A percentile compares a stretch with the other conserved stretches of the same genome.
phyloP scores from a whole-genome alignment of 2,797 vertebrate genomes.

The Melanotaenia parkinsoni region DNA sequence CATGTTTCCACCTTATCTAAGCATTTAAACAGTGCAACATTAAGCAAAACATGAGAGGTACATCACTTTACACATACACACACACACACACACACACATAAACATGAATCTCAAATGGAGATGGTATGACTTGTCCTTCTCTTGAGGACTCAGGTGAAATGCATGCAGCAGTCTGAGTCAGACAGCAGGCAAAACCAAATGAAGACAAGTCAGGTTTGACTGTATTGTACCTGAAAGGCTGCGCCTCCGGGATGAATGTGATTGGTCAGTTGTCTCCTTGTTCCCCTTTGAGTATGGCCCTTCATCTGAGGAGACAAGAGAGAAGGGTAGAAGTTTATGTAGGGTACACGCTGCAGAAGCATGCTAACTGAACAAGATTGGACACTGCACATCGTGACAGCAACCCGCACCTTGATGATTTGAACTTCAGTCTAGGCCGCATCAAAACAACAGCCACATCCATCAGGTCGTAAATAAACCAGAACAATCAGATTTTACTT shows the following conservation, averaged over 20 bases:
- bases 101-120: slow-evolving; percentile 10
- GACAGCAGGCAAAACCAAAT: slow-evolving; percentile 31
- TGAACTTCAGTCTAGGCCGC: slow-evolving; percentile 50
- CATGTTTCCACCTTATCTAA: slow-evolving; percentile 63
- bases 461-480: slow-evolving; percentile 27
- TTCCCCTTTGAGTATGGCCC: slow-evolving; percentile 93
- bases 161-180: slow-evolving; percentile 33
- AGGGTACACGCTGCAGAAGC: slow-evolving; percentile 37
- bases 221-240: slow-evolving; percentile 92
- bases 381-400: slow-evolving; percentile 45
- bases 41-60: slow-evolving; percentile 38
- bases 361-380: slow-evolving; percentile 33
- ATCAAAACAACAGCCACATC: slow-evolving; percentile 29
- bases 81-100: neutral
- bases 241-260: slow-evolving; percentile 88
- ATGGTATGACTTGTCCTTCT: slow-evolving; percentile 11
- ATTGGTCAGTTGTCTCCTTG: slow-evolving; percentile 88
- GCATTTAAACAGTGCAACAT: slow-evolving; percentile 56
- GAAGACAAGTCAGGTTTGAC: slow-evolving; percentile 30
- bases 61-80: slow-evolving; percentile 2
- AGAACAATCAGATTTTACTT: slow-evolving; percentile 33
- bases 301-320: slow-evolving; percentile 86
- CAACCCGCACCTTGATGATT: slow-evolving; percentile 35
- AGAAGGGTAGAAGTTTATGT: slow-evolving; percentile 35
- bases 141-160: slow-evolving; percentile 27